Base-by-base conservation (phyloP, 2,888 invertebrate genomes). In the Lasioglossum villosulum region DNA sequence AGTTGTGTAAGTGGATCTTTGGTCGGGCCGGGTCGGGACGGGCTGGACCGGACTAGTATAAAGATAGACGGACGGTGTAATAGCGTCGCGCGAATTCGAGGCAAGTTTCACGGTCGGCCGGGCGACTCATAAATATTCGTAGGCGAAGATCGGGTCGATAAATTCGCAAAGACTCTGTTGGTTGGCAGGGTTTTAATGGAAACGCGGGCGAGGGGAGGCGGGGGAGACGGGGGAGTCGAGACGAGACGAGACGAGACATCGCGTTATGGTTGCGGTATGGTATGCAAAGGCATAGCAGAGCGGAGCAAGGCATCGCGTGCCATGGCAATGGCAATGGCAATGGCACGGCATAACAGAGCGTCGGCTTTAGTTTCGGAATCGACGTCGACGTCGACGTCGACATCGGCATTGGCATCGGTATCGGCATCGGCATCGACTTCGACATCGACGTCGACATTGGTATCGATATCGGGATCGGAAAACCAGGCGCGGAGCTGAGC, bases 171-270 rank as follows among this genome's bases (percentile, higher is more conserved):
- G 85, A 88, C 91, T 84, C 81, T 86, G 56, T 56, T 75, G 83
- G 89, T 87, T 82, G 89, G 90, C 86, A 88, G 86, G 85, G 89
- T 91, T 93, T 92, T 92, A 91, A 92, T 91, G 90, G 90, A 86
- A 80, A 72, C 66, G 42, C 52, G 78, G 72, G n/a, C 34, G 59
- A 19, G 63, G 78, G 48, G 70, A 48, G 14, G 34, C 42, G 72
- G n/a, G n/a, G n/a, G n/a, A n/a, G n/a, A n/a, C n/a, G n/a, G n/a
- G n/a, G n/a, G n/a, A 68, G 68, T 12, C 52, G 56, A 27, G 72
- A 23, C 27, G 56, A 27, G 48, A 75, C 39, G 68, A 45, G 10
- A 59, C 42, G 72, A 68, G 73, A 27, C 52, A 59, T 77, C 59
- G 34, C 56, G 56, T n/a, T 56, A 56, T 56, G n/a, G 56, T 10